Evolutionary conservation across 1,140 invertebrate genomes (phyloP), one percentile per base, ranked within the genome.

Genomic region (Tetramorium parvispinum): DNA sequence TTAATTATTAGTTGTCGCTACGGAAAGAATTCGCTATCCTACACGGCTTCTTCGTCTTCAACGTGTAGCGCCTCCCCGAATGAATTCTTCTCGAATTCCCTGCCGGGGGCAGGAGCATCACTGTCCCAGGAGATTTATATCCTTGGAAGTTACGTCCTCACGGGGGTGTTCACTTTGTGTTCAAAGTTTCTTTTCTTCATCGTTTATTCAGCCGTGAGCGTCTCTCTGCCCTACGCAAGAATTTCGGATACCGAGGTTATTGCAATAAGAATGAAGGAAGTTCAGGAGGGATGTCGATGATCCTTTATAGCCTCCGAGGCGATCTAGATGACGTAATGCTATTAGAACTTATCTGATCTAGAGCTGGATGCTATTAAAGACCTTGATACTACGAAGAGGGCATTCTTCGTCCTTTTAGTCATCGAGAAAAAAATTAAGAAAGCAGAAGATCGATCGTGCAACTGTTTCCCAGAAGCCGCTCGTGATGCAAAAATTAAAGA

Each of bases 101-200:
- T 87, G 86, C 89, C 89, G 53, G 86, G 53, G 87, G 88, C 87
- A 68, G 70, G 78, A 86, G 68, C 92, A 92, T 94, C 92, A 94
- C 92, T 93, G 92, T 93, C 93, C 88, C 70, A 81, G 65, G 85
- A 93, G 92, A 93, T 93, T 93, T 92, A 93, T 91, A 91, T 82
- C 78, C 53, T 87, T 88, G 79, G 51, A 86, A 91, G 82, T 76
- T 86, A 65, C 53, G 61, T 55, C 82, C 73, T 73, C 79, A 61
- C 51, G 79, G 75, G 87, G 81, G 70, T 78, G 85, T 78, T 77
- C 88, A 86, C 78, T 77, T 82, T 83, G 55, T 81, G 73, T 79
- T 63, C 76, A 76, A 79, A 89, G 63, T 81, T 68, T 55, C 53
- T 78, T 87, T 89, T 76, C 76, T 90, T 81, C 61, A 65, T 89